Evolutionary conservation across 2,888 invertebrate species (phyloP), one percentile per base, ranked within the genome.

Genomic region (Diaprepes abbreviatus): DNA sequence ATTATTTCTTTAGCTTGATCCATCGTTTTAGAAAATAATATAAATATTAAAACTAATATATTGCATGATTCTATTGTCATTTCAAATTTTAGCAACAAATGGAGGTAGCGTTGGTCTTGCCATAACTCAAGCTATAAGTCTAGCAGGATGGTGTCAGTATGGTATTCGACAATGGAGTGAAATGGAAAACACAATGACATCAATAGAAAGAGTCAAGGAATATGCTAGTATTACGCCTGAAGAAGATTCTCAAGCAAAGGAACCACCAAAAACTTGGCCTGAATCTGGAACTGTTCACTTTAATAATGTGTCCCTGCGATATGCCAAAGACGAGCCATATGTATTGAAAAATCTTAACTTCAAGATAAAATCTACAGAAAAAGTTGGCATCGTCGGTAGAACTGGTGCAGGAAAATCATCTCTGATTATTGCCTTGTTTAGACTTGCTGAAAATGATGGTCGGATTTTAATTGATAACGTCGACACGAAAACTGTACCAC

Each of bases 131-230:
- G 74, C 81, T 3, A 76, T 83, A 17, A 76, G 75, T 19, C 74
- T 84, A 43, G 81, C 79, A 3, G 83, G 83, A 28, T 90, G 91
- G 89, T 89, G 92, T 81, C 92, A 92, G 79, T 97, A 95, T 95
- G 95, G 95, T 24, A 94, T 97, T 90, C 74, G 83, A 19, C 84
- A 83, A 35, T 94, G 95, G 76, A 94, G 96, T 0, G 96, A 97
- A 82, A 83, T 94, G 6, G 93, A 83, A 81, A 95, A 94, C 36
- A 62, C 67, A 24, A 67, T 67, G 67, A 67, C 62, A 9, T 54
- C 60, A 9, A 45, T 62, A n/a, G 97, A 97, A 84, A 89, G 96
- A 81, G 87, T 93, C 1, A 75, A 93, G 9, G 95, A 95, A 77
- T 96, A 96, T 80, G 89, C 90, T 0, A 87, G 89, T 52, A 17